A percentile compares a stretch with the other conserved stretches of the same genome.
phyloP scores from a whole-genome alignment of 2,113 vertebrate genomes.

The Ameiurus melas region DNA sequence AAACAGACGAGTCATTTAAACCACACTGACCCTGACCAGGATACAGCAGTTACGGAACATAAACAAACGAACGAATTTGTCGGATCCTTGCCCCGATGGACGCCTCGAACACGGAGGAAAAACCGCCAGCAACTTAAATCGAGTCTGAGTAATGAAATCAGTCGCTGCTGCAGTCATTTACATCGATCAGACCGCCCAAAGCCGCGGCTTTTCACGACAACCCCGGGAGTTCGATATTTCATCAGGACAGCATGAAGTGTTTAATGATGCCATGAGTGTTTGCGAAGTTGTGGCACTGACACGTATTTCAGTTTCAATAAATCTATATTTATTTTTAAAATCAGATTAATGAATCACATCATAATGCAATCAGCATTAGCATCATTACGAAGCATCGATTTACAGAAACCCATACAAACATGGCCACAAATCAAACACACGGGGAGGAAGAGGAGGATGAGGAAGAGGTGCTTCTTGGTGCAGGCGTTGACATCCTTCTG shows the following conservation, averaged over 20 bases:
- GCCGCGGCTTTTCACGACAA: not conserved
- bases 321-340: conserved; percentile 62
- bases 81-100: not conserved
- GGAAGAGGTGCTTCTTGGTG: conserved; percentile 31
- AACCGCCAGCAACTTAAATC: not conserved
- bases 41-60: not conserved
- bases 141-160: not conserved
- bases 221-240: not conserved
- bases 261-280: not conserved
- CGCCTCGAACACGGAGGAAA: not conserved
- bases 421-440: conserved; percentile 53
- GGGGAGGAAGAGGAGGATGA: not conserved
- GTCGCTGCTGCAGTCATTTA: conserved; percentile 1
- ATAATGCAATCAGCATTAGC: conserved; percentile 60
- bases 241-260: not conserved
- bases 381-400: conserved; percentile 58
- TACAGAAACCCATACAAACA: conserved; percentile 57
- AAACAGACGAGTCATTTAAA: not conserved
- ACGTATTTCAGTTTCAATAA: conserved; percentile 51
- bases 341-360: conserved; percentile 60
- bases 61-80: not conserved
- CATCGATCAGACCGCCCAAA: not conserved
- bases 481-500: conserved; percentile 21
- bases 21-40: not conserved
- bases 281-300: conserved; percentile 27